Conservation (phyloP, 2,113 vertebrate species). For the Rattus norvegicus region DNA sequence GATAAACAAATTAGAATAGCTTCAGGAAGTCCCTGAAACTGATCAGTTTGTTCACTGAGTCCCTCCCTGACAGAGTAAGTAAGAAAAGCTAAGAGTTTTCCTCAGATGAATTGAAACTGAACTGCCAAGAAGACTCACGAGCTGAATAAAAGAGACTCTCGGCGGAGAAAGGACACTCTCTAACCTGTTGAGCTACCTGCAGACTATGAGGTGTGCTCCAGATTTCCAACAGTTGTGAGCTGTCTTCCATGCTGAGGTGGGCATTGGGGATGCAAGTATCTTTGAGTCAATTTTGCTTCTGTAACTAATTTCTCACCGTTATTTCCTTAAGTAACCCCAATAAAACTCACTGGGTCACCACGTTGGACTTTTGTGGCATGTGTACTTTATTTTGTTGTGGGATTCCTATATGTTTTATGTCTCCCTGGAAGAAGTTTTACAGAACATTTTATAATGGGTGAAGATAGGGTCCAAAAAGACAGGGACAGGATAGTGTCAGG, state of each 20-base stretch:
- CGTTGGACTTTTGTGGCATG: neutral
- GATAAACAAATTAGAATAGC: too few relatives aligned
- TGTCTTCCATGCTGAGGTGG: neutral
- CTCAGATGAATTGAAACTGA: neutral
- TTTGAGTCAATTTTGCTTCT: neutral
- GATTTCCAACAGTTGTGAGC: neutral
- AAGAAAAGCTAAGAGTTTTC: neutral
- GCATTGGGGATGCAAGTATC: neutral
- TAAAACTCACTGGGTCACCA: neutral
- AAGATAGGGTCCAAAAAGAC: neutral
- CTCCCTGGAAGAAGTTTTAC: neutral
- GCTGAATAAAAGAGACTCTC: neutral
- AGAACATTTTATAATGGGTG: neutral
- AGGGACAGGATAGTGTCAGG: too few relatives aligned
- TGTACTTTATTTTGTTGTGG: neutral
- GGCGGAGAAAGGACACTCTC: neutral
- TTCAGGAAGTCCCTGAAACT: neutral
- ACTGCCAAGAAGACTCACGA: neutral
- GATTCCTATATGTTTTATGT: neutral
- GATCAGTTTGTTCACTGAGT: neutral
- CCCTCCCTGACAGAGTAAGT: neutral
- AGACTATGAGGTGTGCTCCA: neutral
- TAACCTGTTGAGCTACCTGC: neutral
- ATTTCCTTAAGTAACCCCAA: neutral
- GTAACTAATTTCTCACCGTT: neutral